Conservation (phyloP, 2,113 vertebrate species). For the Melierax canorus region DNA sequence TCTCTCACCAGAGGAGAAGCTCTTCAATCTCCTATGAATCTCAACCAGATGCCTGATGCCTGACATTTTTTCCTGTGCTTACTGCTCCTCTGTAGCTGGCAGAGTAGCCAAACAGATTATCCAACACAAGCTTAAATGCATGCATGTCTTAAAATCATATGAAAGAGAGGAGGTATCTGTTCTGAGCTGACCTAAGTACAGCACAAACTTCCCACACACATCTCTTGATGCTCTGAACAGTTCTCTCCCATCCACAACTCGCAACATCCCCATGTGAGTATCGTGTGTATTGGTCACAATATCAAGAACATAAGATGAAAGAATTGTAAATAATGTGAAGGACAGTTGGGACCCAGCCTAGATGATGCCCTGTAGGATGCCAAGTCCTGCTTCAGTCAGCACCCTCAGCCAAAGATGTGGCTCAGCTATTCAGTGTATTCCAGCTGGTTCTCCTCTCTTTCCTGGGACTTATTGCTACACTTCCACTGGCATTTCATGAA, state of each 20-base stretch:
- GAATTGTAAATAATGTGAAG: not conserved
- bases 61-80: not conserved
- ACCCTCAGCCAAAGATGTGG: not conserved
- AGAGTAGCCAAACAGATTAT: not conserved
- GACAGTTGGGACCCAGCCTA: not conserved
- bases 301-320: not conserved
- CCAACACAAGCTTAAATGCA: not conserved
- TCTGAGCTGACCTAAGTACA: not conserved
- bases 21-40: not conserved
- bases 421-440: not conserved
- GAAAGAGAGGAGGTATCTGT: not conserved
- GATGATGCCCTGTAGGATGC: not conserved
- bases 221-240: not conserved
- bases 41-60: not conserved
- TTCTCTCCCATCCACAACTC: not conserved
- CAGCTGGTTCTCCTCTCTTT: not conserved
- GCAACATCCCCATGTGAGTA: not conserved
- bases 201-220: not conserved
- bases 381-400: not conserved
- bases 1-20: not conserved
- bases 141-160: not conserved
- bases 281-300: fast-evolving
- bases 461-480: not conserved
- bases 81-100: not conserved
- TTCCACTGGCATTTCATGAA: not conserved